A percentile compares a stretch with the other conserved stretches of the same genome.
phyloP scores from a whole-genome alignment of 2,888 invertebrate species.

The Amblyjoppa proteus region DNA sequence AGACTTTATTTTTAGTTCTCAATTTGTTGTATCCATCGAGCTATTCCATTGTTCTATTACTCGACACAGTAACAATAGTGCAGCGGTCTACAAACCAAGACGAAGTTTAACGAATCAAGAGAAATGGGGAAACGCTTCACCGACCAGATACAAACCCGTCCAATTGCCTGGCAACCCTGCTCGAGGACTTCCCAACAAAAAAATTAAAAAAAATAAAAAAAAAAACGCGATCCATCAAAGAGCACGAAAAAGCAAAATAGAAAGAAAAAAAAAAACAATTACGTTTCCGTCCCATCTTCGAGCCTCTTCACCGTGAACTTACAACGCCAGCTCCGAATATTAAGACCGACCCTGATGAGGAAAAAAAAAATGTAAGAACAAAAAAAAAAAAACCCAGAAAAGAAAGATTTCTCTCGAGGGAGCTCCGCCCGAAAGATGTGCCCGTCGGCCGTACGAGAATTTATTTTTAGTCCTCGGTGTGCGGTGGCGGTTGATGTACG shows the following conservation, averaged over 20 bases:
- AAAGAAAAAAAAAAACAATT: neutral
- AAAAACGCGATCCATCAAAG: neutral
- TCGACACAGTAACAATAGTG: too few species aligned
- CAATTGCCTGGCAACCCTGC: too few species aligned
- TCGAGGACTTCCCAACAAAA: neutral
- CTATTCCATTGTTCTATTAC: too few species aligned
- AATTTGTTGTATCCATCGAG: too few species aligned
- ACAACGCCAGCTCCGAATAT: neutral
- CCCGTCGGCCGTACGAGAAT: slow-evolving; percentile 31
- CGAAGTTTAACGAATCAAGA: too few species aligned
- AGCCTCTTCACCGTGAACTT: slow-evolving; percentile 22
- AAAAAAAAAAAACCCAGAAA: slow-evolving; percentile 1
- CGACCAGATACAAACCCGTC: too few species aligned
- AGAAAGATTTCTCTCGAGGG: slow-evolving; percentile 39
- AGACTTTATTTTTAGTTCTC: slow-evolving; percentile 10
- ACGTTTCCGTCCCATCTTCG: neutral
- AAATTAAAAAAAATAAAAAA: neutral
- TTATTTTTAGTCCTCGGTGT: slow-evolving; percentile 58
- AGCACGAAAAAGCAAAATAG: neutral
- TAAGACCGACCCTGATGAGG: neutral
- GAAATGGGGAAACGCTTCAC: too few species aligned
- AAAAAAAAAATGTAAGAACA: neutral
- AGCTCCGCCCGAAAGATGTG: slow-evolving; percentile 31
- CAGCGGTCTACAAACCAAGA: too few species aligned
- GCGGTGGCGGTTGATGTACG: slow-evolving; percentile 18